Conservation (phyloP, 2,888 invertebrate species). For the Melipona beecheii region DNA sequence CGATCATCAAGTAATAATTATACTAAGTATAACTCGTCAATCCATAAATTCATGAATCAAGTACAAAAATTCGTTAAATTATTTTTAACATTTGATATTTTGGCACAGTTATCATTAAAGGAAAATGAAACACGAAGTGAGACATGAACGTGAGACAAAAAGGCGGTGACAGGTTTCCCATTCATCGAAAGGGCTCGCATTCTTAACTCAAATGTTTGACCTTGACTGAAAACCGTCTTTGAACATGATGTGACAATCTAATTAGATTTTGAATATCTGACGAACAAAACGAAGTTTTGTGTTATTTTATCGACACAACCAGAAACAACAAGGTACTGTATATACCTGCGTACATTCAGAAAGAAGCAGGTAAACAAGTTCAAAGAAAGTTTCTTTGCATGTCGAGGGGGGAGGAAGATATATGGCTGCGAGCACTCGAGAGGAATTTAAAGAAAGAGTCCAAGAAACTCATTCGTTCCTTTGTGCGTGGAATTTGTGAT, state of each 20-base stretch:
- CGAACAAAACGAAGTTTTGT: neutral
- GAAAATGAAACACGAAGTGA: slow-evolving; percentile 29
- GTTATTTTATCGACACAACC: slow-evolving; percentile 18
- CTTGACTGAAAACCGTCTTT: slow-evolving; percentile 31
- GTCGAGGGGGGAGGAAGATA: slow-evolving; percentile 50
- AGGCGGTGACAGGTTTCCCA: slow-evolving; percentile 23
- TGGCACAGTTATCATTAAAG: neutral
- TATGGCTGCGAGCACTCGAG: slow-evolving; percentile 40
- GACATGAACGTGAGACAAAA: slow-evolving; percentile 11
- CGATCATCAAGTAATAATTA: neutral
- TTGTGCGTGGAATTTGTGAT: neutral
- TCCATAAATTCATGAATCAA: neutral
- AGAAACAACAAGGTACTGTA: neutral
- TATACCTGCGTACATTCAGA: neutral
- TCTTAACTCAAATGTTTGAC: slow-evolving; percentile 45
- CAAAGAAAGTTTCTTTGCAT: slow-evolving; percentile 70
- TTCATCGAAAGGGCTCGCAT: slow-evolving; percentile 40
- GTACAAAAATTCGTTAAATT: neutral
- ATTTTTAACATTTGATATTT: neutral
- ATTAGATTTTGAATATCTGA: slow-evolving; percentile 9
- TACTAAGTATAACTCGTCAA: too few relatives aligned
- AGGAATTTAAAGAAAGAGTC: slow-evolving; percentile 63
- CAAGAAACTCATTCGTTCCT: slow-evolving; percentile 48
- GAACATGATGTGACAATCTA: slow-evolving; percentile 12
- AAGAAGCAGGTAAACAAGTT: slow-evolving; percentile 54